Evolutionary conservation across 2,888 invertebrate genomes (phyloP).

Genomic region (Chloroclystis v-ata): DNA sequence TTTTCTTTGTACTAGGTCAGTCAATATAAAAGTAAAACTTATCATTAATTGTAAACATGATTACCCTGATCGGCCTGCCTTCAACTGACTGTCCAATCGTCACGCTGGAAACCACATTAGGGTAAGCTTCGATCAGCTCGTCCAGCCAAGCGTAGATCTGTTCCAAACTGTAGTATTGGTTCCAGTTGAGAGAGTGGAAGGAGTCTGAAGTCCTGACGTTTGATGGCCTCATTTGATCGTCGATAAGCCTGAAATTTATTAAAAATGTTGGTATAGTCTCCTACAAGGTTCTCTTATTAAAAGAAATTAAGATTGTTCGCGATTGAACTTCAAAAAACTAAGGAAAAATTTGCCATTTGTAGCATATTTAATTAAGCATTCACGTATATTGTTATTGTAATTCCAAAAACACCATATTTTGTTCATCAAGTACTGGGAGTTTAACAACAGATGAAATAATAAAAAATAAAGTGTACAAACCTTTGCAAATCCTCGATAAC

Average conservation of each 20-base stretch:
- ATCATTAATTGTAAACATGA: background rate
- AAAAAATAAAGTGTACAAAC: constrained; percentile 36
- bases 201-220: constrained; percentile 38
- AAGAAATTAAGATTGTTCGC: no score
- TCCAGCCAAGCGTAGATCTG: constrained; percentile 80
- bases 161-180: constrained; percentile 77
- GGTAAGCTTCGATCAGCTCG: constrained; percentile 67
- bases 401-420: no score
- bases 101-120: constrained; percentile 66
- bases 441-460: no score
- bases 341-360: no score
- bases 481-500: constrained; percentile 52
- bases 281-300: no score
- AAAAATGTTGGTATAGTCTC: background rate
- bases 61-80: constrained; percentile 71
- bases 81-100: constrained; percentile 80
- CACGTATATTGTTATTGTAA: no score
- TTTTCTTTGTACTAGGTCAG: no score
- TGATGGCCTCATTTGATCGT: constrained; percentile 58
- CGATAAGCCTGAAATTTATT: constrained; percentile 44
- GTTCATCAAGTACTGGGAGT: no score
- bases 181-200: constrained; percentile 68
- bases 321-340: no score
- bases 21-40: no score
- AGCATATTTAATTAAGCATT: no score